Evolutionary conservation across 2,888 invertebrate genomes (phyloP).

Genomic region (Ceriagrion tenellum): DNA sequence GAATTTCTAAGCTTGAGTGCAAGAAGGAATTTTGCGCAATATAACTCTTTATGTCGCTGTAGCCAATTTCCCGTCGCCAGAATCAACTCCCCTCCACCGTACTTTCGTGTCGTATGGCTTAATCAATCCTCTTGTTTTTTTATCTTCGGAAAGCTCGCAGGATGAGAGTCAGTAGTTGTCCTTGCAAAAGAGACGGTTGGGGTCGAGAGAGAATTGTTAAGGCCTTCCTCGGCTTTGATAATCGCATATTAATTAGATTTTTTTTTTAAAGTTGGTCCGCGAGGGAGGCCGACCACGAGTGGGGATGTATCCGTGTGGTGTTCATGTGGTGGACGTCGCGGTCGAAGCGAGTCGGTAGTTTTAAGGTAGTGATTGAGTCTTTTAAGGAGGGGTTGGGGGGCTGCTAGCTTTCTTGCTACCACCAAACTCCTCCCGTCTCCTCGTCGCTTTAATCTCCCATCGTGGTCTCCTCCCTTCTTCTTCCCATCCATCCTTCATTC

Average conservation of each 20-base stretch:
- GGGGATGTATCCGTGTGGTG: background rate
- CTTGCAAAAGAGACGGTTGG: background rate
- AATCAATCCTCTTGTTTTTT: background rate
- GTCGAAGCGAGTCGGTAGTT: slow-evolving; percentile 30
- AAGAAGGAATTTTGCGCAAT: too few relatives aligned
- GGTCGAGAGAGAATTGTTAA: background rate
- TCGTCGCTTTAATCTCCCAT: background rate
- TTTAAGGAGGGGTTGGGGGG: slow-evolving; percentile 25
- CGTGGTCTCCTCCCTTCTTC: background rate
- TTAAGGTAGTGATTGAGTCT: slow-evolving; percentile 49
- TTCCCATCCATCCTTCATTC: background rate
- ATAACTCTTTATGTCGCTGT: too few relatives aligned
- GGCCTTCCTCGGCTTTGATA: background rate
- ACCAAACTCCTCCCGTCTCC: background rate
- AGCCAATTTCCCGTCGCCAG: too few relatives aligned
- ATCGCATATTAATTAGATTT: background rate
- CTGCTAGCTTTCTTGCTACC: too few relatives aligned
- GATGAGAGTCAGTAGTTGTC: background rate
- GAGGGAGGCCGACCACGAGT: background rate
- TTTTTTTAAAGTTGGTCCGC: background rate
- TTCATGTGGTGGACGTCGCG: background rate
- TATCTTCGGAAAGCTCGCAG: background rate
- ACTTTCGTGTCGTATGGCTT: background rate
- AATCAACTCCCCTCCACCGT: too few relatives aligned
- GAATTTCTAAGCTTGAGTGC: too few relatives aligned